phyloP scores from a whole-genome alignment of 2,888 invertebrate genomes.

The Ptychoptera albimana region DNA sequence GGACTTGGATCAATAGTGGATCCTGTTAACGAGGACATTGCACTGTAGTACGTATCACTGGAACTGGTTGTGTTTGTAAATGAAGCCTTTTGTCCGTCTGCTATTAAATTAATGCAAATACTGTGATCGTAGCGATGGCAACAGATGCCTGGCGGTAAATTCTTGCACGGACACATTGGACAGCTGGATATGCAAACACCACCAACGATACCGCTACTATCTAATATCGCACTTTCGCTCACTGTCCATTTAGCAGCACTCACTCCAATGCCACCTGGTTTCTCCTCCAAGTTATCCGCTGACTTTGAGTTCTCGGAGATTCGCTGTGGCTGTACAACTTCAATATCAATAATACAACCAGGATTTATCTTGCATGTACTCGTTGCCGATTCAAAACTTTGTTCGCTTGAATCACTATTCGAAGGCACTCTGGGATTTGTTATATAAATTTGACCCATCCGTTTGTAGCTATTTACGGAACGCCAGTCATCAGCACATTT shows the following conservation, averaged over 20 bases:
- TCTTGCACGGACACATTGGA: conserved; percentile 22
- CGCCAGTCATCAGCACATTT: conserved; percentile 49
- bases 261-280: conserved; percentile 20
- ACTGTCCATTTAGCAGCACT: conserved; percentile 24
- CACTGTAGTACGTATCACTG: conserved; percentile 28
- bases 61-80: conserved; percentile 17
- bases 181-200: conserved; percentile 13
- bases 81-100: conserved; percentile 7
- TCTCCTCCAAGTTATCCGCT: conserved; percentile 35
- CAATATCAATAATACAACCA: too few species aligned
- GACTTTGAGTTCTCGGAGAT: conserved; percentile 32
- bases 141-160: conserved; percentile 13
- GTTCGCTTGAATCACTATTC: conserved; percentile 28
- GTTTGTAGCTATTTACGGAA: conserved; percentile 37
- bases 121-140: conserved; percentile 20
- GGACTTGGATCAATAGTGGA: conserved; percentile 12
- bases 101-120: conserved; percentile 13
- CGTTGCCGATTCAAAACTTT: conserved; percentile 36
- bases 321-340: conserved; percentile 5
- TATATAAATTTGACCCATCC: conserved; percentile 34
- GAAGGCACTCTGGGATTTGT: conserved; percentile 26
- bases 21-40: conserved; percentile 13
- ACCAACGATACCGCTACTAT: conserved; percentile 18
- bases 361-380: conserved; percentile 13
- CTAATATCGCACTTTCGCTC: conserved; percentile 27